Base-by-base conservation (phyloP, 2,888 invertebrate species). In the Ophion costatus region DNA sequence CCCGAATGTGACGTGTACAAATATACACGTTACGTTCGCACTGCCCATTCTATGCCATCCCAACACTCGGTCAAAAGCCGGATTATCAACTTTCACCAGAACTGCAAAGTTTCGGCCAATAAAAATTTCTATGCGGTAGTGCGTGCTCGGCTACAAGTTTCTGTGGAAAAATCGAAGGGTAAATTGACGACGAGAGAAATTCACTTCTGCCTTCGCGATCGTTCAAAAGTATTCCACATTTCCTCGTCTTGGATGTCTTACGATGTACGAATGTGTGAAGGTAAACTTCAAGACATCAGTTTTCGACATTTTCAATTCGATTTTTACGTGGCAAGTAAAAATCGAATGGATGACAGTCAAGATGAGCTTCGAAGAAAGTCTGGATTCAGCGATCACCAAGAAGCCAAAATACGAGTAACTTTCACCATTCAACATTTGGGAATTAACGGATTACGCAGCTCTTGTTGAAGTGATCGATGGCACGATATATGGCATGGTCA, bases 41-140 rank as follows among this genome's bases (percentile, higher is more conserved):
- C 51, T 17, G 2, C 51, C 17, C 17, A 51, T 51, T 17, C 0
- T 22, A 3, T 3, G 10, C 59, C 59, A 59, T 20, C 7, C 9
- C 42, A 5, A 4, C 51, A 51, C 67, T 33, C 56, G 59, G 56
- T 64, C 38, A 69, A 69, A 10, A 22, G 14, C 22, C 24, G 22
- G 63, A 38, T 80, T 63, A 64, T 83, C 79, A 70, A 79, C 63
- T 69, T 80, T 75, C 51, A 57, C 20, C 45, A 11, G 14, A 57
- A 29, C 29, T 22, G 64, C 70, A 56, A 70, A 69, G 69, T 75
- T 74, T 24, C 10, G 45, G 56, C 66, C 61, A 51, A 76, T 71
- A 76, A 66, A 80, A 80, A 67, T 77, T 67, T 69, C 71, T 61
- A 51, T 29, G 14, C 45, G 59, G 59, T 33, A 74, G 51, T 83